These are phyloP conservation scores for Metallyticus violacea DNA, from an alignment of 2,888 invertebrate species.

Conservation along the genomic window DNA sequence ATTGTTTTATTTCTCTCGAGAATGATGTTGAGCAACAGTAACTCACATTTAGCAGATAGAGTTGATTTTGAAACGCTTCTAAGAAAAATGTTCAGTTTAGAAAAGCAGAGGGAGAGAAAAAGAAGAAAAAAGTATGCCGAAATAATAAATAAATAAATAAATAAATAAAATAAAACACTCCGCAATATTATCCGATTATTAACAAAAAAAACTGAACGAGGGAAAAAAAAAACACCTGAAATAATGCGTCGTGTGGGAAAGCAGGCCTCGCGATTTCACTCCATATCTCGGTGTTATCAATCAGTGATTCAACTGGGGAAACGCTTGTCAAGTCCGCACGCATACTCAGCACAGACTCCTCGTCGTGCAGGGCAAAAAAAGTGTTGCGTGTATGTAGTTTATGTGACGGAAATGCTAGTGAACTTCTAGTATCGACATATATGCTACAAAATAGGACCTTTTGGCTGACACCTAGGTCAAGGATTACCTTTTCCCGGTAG, in stretches of 20 bases:
- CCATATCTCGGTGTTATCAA: slow-evolving; percentile 12
- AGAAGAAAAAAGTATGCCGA: too few relatives aligned
- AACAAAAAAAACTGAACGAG: too few relatives aligned
- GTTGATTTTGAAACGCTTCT: too few relatives aligned
- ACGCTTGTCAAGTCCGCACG: background rate
- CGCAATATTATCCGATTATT: too few relatives aligned
- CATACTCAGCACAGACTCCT: background rate
- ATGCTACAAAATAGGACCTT: background rate
- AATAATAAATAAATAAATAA: too few relatives aligned
- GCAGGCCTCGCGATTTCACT: background rate
- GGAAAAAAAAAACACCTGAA: too few relatives aligned
- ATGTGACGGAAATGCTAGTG: background rate
- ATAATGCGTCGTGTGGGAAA: background rate
- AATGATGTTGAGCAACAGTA: too few relatives aligned
- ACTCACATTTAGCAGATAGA: too few relatives aligned
- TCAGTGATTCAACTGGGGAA: slow-evolving; percentile 23
- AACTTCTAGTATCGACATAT: background rate
- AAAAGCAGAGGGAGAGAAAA: too few relatives aligned
- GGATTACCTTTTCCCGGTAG: background rate
- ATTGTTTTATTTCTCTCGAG: too few relatives aligned
- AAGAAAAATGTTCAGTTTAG: too few relatives aligned
- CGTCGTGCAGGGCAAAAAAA: background rate
- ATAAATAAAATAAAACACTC: too few relatives aligned
- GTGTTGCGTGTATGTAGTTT: background rate
- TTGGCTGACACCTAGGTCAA: background rate